Evolutionary conservation across 2,113 vertebrate species (phyloP).

Genomic region (Pantherophis guttatus): DNA sequence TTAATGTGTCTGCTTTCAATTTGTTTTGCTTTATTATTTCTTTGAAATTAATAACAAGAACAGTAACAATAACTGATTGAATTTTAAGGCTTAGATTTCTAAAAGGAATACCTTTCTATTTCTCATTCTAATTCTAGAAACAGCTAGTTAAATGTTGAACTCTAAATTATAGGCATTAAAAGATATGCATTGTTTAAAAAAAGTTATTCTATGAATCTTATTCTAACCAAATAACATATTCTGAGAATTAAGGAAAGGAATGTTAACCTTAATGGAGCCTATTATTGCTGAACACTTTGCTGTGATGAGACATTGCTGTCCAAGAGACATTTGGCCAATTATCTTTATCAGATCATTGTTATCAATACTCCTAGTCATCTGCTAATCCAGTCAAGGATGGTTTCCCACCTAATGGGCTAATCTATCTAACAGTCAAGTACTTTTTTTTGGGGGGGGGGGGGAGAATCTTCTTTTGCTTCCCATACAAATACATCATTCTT

Average conservation of each 20-base stretch:
- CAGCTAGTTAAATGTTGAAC: not conserved
- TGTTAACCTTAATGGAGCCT: not conserved
- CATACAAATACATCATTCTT: not conserved
- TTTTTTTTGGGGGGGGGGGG: not conserved
- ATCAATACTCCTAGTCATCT: not conserved
- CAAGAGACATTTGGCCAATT: not conserved
- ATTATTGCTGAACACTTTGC: not conserved
- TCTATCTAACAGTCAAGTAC: not conserved
- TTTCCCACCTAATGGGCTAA: not conserved
- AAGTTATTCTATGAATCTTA: not conserved
- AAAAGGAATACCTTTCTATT: too few relatives aligned
- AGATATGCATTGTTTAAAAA: not conserved
- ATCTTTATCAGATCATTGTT: not conserved
- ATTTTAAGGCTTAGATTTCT: too few relatives aligned
- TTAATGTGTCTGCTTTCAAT: not conserved
- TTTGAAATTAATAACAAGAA: not conserved
- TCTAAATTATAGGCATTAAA: not conserved
- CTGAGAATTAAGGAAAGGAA: not conserved
- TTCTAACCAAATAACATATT: not conserved
- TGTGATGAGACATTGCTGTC: not conserved
- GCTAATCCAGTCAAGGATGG: not conserved
- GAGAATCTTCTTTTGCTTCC: not conserved
- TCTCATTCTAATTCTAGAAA: not conserved
- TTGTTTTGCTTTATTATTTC: not conserved
- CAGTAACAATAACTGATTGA: too few relatives aligned